Percentiles rank a stretch among this genome's conserved stretches.
Evolutionary conservation across 2,888 invertebrate genomes (phyloP).

Genomic region (Apamea anceps): DNA sequence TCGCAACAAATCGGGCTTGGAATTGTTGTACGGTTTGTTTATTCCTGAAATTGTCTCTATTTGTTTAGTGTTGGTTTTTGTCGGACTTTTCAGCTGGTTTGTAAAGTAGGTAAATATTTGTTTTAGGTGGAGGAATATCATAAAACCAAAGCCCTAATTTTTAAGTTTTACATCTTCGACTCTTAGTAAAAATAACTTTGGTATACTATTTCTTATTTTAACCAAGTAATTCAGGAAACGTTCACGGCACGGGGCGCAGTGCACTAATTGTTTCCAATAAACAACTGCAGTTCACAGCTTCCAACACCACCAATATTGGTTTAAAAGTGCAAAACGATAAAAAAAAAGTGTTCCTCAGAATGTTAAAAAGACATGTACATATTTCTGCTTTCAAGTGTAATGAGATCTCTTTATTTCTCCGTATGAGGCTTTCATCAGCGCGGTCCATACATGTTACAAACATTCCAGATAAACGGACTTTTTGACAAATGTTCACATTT

Average conservation of each 20-base stretch:
- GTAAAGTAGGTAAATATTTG: not conserved
- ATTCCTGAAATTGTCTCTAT: conserved; percentile 40
- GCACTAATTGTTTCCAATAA: conserved; percentile 37
- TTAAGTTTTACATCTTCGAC: not conserved
- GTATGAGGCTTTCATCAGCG: conserved; percentile 57
- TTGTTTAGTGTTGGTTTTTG: conserved; percentile 28
- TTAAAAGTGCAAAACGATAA: not conserved
- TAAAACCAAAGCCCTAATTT: not conserved
- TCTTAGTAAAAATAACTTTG: not conserved
- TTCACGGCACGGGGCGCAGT: not conserved
- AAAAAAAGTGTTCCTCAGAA: conserved; percentile 1
- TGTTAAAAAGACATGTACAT: conserved; percentile 3
- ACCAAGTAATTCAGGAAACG: not conserved
- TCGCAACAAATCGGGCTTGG: conserved; percentile 79
- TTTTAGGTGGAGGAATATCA: not conserved
- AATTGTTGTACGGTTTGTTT: conserved; percentile 71
- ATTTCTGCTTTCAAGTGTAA: conserved; percentile 57
- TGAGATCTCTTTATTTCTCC: conserved; percentile 56
- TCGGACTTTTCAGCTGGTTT: not conserved
- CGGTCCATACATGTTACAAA: conserved; percentile 52
- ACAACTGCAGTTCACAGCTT: conserved; percentile 5
- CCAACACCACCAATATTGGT: conserved; percentile 7
- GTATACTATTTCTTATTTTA: not conserved
- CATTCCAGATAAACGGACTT: conserved; percentile 52
- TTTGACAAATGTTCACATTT: conserved; percentile 56